These are phyloP conservation scores for Echeneis naucrates DNA, from an alignment of 2,797 vertebrate species.

Conservation along the genomic window DNA sequence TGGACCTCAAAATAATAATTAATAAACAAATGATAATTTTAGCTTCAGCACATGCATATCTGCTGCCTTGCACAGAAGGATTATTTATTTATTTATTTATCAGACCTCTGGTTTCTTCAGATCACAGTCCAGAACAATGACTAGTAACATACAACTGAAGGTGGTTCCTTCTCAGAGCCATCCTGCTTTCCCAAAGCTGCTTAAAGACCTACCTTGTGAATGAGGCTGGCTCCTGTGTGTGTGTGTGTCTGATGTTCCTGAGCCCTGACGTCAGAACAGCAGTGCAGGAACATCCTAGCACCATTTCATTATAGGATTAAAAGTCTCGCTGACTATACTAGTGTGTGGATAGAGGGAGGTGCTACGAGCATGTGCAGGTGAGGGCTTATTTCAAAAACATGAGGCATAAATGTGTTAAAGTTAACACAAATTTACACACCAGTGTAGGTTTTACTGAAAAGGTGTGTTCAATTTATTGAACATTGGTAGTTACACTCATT, in stretches of 20 bases:
- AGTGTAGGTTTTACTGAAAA: neutral
- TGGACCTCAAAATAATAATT: neutral
- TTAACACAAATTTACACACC: neutral
- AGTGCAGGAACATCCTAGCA: conserved; percentile 78
- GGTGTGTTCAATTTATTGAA: neutral
- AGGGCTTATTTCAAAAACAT: conserved; percentile 10
- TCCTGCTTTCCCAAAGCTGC: conserved; percentile 51
- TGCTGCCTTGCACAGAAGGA: neutral
- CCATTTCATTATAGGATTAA: conserved; percentile 77
- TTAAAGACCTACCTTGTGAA: conserved; percentile 50
- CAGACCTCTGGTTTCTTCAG: neutral
- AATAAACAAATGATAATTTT: too few relatives aligned
- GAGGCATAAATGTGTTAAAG: neutral
- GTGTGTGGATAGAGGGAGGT: conserved; percentile 12
- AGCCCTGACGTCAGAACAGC: conserved; percentile 63
- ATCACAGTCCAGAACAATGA: neutral
- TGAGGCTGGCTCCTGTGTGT: conserved; percentile 22
- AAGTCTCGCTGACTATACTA: conserved; percentile 33
- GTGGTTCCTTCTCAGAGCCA: conserved; percentile 19
- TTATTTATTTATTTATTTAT: neutral
- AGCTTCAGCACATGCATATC: too few relatives aligned
- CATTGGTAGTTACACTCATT: too few relatives aligned
- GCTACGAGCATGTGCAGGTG: conserved; percentile 15
- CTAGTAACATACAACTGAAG: neutral
- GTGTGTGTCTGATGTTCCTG: conserved; percentile 16